Percentiles rank a stretch among this genome's conserved stretches.
Conservation (phyloP, 2,797 vertebrate species). For the Malurus splendens region DNA sequence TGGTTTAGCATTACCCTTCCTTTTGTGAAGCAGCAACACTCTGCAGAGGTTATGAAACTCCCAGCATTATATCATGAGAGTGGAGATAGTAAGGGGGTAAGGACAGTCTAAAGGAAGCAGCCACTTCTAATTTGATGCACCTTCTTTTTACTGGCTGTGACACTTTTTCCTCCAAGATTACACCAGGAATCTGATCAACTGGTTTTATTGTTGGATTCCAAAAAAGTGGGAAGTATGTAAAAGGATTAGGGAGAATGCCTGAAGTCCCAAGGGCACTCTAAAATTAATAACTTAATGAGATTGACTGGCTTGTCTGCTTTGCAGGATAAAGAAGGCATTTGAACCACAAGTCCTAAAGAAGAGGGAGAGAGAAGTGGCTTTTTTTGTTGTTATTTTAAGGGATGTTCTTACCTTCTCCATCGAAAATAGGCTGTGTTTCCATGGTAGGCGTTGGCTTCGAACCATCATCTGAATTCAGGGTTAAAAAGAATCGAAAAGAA, state of each 20-base stretch:
- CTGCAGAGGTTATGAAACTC: background rate
- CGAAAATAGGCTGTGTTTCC: slow-evolving; percentile 87
- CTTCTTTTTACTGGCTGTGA: background rate
- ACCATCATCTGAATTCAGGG: slow-evolving; percentile 98
- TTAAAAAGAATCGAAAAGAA: slow-evolving; percentile 99
- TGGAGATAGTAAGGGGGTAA: background rate
- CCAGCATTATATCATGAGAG: background rate
- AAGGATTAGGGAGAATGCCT: slow-evolving; percentile 38
- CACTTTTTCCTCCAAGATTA: slow-evolving; percentile 22
- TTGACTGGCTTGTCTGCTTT: slow-evolving; percentile 7
- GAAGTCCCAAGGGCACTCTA: slow-evolving; percentile 28
- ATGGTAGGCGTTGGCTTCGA: slow-evolving; percentile 94
- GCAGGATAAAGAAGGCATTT: slow-evolving; percentile 12
- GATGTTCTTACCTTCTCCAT: slow-evolving; percentile 88
- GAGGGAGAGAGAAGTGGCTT: background rate
- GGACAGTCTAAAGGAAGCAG: background rate
- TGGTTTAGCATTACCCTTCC: slow-evolving; percentile 8
- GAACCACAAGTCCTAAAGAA: background rate
- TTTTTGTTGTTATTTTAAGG: background rate
- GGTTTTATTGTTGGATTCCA: slow-evolving; percentile 45
- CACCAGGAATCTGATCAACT: background rate
- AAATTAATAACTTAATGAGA: slow-evolving; percentile 49
- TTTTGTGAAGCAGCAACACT: background rate
- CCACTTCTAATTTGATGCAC: background rate
- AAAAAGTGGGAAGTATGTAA: slow-evolving; percentile 10